Conservation (phyloP, 1,140 invertebrate genomes). For the Drosophila sulfurigaster region DNA sequence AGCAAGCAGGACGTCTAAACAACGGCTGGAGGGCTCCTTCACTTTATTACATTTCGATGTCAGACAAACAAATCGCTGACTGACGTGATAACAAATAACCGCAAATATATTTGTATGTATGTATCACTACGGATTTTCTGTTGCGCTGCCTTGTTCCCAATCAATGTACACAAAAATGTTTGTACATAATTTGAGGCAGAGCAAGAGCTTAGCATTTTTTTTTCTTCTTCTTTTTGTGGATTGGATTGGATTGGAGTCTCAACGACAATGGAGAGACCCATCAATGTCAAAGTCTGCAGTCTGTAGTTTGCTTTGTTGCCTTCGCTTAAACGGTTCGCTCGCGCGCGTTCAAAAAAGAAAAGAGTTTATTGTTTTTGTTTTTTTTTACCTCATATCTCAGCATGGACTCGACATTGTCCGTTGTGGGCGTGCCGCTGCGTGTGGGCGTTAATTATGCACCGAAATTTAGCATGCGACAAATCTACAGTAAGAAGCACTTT, state of each 20-base stretch:
- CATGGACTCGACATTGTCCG: conserved; percentile 20
- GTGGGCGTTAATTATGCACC: conserved; percentile 56
- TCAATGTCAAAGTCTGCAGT: conserved; percentile 56
- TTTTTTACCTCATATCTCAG: too few species aligned
- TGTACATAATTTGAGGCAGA: conserved; percentile 62
- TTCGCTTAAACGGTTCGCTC: conserved; percentile 53
- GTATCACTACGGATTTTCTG: not conserved
- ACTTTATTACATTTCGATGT: conserved; percentile 20
- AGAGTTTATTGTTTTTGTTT: not conserved
- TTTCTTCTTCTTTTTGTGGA: not conserved
- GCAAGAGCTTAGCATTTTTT: not conserved
- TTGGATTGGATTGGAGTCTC: not conserved
- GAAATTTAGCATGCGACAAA: conserved; percentile 62
- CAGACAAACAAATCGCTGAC: conserved; percentile 61
- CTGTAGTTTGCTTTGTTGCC: conserved; percentile 65
- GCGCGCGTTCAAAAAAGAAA: conserved; percentile 2
- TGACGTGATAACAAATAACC: conserved; percentile 82
- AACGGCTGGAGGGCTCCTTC: not conserved
- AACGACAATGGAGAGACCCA: conserved; percentile 52
- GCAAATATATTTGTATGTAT: conserved; percentile 35
- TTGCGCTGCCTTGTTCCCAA: conserved; percentile 47
- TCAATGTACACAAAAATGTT: conserved; percentile 69
- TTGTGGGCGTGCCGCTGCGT: conserved; percentile 57
- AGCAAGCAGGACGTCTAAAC: too few species aligned
- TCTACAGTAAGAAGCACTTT: conserved; percentile 71